Conservation (phyloP, 2,797 vertebrate genomes). For the Ibycter americanus region DNA sequence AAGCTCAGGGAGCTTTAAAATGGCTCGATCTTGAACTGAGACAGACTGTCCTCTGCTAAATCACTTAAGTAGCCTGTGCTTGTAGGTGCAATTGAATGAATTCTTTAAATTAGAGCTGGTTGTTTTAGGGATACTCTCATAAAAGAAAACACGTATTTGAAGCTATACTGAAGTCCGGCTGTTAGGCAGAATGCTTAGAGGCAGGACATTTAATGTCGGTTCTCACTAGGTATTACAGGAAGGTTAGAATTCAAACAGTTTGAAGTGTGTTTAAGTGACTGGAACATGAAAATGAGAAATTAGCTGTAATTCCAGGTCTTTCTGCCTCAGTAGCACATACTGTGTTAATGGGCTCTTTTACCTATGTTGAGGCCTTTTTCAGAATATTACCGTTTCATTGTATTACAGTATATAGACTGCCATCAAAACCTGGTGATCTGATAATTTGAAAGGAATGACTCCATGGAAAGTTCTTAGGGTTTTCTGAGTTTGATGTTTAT, state of each 20-base stretch:
- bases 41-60: neutral
- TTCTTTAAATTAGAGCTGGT: neutral
- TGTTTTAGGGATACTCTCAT: neutral
- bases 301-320: neutral
- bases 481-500: neutral
- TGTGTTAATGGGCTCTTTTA: neutral
- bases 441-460: neutral
- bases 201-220: neutral
- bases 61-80: neutral
- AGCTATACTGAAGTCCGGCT: neutral
- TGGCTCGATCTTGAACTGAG: neutral
- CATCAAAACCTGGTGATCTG: neutral
- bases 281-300: neutral
- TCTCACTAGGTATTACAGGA: neutral
- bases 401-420: neutral
- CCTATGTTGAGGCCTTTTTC: neutral
- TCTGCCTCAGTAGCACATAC: neutral
- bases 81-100: neutral
- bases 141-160: neutral
- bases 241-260: neutral
- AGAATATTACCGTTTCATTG: neutral
- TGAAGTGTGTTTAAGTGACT: neutral
- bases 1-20: neutral
- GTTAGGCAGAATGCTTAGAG: neutral
- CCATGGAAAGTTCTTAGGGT: fast-evolving